These are phyloP conservation scores for Leptodactylus fuscus DNA, from an alignment of 2,113 vertebrate genomes.

Conservation along the genomic window DNA sequence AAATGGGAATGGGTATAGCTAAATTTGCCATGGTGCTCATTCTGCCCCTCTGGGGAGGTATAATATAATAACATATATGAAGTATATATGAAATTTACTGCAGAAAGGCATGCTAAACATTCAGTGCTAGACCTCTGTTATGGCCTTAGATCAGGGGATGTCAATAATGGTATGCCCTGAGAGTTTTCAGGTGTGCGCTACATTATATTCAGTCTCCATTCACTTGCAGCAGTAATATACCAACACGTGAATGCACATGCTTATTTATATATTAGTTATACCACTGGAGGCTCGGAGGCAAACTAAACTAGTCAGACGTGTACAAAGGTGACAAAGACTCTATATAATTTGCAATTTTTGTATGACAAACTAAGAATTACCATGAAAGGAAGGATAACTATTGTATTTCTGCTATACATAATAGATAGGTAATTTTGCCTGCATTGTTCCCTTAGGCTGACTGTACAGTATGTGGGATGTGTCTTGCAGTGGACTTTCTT, in stretches of 20 bases:
- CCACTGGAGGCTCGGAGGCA: background rate
- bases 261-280: background rate
- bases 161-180: background rate
- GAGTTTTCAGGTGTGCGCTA: background rate
- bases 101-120: background rate
- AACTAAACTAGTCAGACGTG: background rate
- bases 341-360: background rate
- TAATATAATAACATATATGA: too few relatives aligned
- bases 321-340: background rate
- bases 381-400: background rate
- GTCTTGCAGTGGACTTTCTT: too few relatives aligned
- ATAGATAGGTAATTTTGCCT: background rate
- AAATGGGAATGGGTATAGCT: too few relatives aligned
- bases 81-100: background rate
- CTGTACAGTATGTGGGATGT: too few relatives aligned
- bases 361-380: background rate
- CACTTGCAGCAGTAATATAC: background rate
- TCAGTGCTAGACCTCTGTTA: background rate
- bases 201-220: background rate
- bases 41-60: too few relatives aligned
- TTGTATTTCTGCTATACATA: background rate
- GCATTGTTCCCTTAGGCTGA: too few relatives aligned
- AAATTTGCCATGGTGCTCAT: too few relatives aligned
- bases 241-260: background rate
- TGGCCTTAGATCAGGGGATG: background rate